These are phyloP conservation scores for Aldabrachelys gigantea DNA, from an alignment of 2,113 vertebrate species.

Conservation along the genomic window DNA sequence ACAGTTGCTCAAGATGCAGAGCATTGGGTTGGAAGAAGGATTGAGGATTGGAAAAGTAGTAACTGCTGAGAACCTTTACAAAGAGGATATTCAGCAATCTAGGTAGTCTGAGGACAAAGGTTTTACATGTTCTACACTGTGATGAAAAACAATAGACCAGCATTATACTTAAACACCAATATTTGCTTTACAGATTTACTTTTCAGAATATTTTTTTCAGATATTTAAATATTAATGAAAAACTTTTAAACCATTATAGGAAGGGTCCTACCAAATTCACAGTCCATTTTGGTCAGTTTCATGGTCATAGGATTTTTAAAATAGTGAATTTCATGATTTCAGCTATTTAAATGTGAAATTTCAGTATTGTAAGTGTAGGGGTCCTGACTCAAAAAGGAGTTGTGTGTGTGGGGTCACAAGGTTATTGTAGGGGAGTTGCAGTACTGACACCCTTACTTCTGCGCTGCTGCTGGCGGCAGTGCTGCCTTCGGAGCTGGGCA, in stretches of 20 bases:
- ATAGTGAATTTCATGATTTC: too few species aligned
- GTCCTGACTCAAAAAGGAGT: too few species aligned
- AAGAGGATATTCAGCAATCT: background rate
- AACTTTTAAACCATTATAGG: background rate
- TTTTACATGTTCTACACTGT: background rate
- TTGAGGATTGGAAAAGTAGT: background rate
- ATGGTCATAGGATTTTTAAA: too few species aligned
- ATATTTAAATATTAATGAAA: background rate
- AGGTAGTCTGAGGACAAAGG: background rate
- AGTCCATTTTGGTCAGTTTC: too few species aligned
- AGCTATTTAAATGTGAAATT: too few species aligned
- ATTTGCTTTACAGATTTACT: background rate
- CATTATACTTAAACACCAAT: background rate
- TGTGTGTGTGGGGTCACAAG: too few species aligned
- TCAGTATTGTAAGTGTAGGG: too few species aligned
- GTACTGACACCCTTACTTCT: too few species aligned
- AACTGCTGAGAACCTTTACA: background rate
- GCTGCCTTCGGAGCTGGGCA: too few species aligned
- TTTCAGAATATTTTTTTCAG: background rate
- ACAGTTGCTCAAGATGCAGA: background rate
- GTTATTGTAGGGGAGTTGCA: too few species aligned
- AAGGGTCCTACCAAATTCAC: background rate
- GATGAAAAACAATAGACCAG: background rate
- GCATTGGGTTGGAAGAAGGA: background rate
- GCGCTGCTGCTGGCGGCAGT: too few species aligned